Base-by-base conservation (phyloP, 2,113 vertebrate genomes). In the Scortum barcoo region DNA sequence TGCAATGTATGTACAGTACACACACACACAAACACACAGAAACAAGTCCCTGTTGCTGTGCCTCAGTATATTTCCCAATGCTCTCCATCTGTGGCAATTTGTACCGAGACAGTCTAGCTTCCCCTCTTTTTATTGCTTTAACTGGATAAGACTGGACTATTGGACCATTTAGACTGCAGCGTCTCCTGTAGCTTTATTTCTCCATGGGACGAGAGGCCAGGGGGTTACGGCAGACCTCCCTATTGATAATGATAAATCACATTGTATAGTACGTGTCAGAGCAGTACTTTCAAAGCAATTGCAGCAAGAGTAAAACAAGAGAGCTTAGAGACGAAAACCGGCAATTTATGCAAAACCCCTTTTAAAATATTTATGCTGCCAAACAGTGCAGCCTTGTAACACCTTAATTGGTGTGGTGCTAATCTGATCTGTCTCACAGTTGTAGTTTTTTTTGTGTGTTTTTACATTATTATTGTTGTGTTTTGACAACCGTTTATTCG, bases 111-210 rank as follows among this genome's bases (percentile, higher is more conserved):
- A 80, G 87, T 78, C 88, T 86, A 86, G 69, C 78, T 88, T 77
- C 33, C 20, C 51, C 69, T 24, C 70, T 56, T 92, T 89, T 91
- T 90, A 93, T 93, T 89, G 71, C 87, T 88, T 53, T 89, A 89
- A 91, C 83, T 74, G 75, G 78, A 89, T 83, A 53, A 89, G 81
- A 86, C 67, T 48, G 70, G 82, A 88, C 87, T 67, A 80, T 48
- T 36, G 33, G 33, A 36, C 63, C 51, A 28, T 79, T 81, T 80
- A 77, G 28, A 78, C 78, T 14, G 12, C 26, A 26, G 69, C 16
- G 24, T 54, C 54, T 88, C 79, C 50, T 74, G 82, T 74, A 67
- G 72, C 75, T 86, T 90, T 85, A 89, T 88, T 88, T 88, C 90
- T 90, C 90, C n/a, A 28, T 50, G 78, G 85, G 51, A 72, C 56